Conservation (phyloP, 2,113 vertebrate species). For the Narcine bancroftii region DNA sequence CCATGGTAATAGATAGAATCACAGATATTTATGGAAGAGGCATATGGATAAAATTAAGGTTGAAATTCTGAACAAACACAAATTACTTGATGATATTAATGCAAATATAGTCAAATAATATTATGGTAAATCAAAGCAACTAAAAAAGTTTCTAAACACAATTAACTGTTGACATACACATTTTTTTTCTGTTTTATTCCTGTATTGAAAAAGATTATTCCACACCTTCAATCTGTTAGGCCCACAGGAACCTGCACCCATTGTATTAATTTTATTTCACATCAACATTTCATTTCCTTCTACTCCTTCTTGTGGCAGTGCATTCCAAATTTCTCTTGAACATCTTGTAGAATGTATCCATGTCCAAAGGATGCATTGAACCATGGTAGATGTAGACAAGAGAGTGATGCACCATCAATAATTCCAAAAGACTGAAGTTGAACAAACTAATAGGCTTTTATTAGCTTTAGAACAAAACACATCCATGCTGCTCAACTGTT, state of each 20-base stretch:
- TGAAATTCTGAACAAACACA: neutral
- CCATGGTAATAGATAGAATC: neutral
- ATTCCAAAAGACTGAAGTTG: no score
- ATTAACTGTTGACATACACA: neutral
- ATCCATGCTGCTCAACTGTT: no score
- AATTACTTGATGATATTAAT: neutral
- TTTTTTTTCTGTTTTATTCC: no score
- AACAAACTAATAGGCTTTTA: no score
- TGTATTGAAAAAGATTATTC: no score
- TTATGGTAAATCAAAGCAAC: neutral
- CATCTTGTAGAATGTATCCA: neutral
- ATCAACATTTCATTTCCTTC: neutral
- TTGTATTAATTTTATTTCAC: neutral
- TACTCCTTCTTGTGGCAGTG: neutral
- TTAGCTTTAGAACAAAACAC: no score
- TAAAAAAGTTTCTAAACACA: neutral
- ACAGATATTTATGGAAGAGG: neutral
- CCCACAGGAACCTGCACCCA: no score
- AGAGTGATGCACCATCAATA: no score
- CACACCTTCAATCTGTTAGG: no score
- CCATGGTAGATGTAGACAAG: no score
- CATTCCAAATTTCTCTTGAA: neutral
- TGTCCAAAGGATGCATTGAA: neutral
- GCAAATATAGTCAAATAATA: neutral
- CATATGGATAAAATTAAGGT: neutral